phyloP scores from a whole-genome alignment of 2,113 vertebrate genomes.

The Bambusicola thoracicus region DNA sequence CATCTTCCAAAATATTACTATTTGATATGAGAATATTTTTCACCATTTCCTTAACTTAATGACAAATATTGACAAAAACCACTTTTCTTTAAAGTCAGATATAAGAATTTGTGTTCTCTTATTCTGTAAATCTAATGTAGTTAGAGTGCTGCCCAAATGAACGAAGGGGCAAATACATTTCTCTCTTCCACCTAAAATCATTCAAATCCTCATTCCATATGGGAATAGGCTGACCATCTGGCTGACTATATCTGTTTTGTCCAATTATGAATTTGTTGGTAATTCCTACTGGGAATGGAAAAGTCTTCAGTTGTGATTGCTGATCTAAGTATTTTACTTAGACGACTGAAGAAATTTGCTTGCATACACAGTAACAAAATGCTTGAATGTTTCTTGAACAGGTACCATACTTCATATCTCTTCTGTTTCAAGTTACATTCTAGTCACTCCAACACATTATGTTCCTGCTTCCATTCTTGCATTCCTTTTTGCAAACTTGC shows the following conservation, averaged over 20 bases:
- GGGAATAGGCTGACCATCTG: not conserved
- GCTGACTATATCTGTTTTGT: not conserved
- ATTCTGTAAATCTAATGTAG: not conserved
- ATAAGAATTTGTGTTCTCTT: not conserved
- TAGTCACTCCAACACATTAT: not conserved
- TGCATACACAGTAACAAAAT: not conserved
- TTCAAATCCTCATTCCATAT: not conserved
- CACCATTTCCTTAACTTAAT: not conserved
- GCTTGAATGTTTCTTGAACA: not conserved
- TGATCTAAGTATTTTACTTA: not conserved
- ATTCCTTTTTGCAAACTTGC: not conserved
- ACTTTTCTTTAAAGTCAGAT: not conserved
- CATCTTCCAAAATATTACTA: constrained; percentile 3
- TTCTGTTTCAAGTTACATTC: not conserved
- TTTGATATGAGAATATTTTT: not conserved
- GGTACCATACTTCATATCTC: not conserved
- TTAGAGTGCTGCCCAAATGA: not conserved
- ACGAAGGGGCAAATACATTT: not conserved
- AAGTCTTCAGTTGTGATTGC: not conserved
- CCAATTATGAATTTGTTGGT: not conserved
- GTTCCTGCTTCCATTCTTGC: not conserved
- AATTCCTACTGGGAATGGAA: not conserved
- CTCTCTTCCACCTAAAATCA: not conserved
- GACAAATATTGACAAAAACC: not conserved
- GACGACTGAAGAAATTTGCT: not conserved